Evolutionary conservation across 2,113 vertebrate genomes (phyloP).

Genomic region (Istiophorus platypterus): DNA sequence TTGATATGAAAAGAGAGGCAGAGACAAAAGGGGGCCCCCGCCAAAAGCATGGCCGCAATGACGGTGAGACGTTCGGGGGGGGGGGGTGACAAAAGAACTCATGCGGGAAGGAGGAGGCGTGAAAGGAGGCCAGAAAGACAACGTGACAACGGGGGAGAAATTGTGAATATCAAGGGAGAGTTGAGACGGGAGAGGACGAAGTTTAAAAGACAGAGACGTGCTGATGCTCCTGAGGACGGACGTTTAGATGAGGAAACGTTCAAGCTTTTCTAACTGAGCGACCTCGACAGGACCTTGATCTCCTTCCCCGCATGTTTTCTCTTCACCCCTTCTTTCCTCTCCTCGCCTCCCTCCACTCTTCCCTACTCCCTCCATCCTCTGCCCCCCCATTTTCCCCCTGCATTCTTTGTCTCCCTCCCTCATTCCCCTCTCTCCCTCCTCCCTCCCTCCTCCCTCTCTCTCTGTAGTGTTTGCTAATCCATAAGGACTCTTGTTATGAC

Average conservation of each 20-base stretch:
- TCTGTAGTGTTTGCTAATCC: slow-evolving; percentile 30
- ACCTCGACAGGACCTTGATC: slow-evolving; percentile 34
- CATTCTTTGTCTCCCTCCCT: no score
- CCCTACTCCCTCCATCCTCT: background rate
- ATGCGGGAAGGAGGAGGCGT: background rate
- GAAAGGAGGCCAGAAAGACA: slow-evolving; percentile 2
- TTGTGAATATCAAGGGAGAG: slow-evolving; percentile 26
- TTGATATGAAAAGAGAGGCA: background rate
- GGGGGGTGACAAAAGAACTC: slow-evolving; percentile 6
- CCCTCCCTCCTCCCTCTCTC: background rate
- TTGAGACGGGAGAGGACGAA: background rate
- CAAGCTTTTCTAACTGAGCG: no score
- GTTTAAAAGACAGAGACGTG: slow-evolving; percentile 16
- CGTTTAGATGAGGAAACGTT: slow-evolving; percentile 23
- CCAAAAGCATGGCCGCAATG: slow-evolving; percentile 1
- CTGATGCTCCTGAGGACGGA: slow-evolving; percentile 19
- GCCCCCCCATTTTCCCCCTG: background rate
- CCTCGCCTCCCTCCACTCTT: background rate
- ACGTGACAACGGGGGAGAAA: slow-evolving; percentile 1
- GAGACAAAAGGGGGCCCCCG: background rate
- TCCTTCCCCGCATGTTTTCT: background rate
- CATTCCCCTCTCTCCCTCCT: background rate
- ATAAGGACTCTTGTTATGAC: slow-evolving; percentile 49
- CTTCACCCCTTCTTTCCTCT: background rate
- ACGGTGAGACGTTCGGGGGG: background rate